phyloP scores from a whole-genome alignment of 2,113 vertebrate genomes.

The Cisticola juncidis region DNA sequence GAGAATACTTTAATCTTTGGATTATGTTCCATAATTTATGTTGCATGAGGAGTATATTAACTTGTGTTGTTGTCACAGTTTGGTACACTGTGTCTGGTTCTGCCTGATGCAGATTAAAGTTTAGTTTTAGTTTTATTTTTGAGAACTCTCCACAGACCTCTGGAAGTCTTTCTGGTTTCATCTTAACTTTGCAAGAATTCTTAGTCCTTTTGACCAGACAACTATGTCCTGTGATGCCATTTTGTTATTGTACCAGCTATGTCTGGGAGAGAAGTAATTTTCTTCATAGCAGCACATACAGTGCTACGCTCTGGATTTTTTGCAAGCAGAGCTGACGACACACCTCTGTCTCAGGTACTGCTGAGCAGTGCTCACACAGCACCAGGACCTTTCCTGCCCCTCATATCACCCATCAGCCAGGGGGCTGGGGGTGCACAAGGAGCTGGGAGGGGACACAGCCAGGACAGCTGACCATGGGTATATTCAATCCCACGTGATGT shows the following conservation, averaged over 20 bases:
- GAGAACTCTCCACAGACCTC: not conserved
- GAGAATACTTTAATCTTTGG: conserved; percentile 23
- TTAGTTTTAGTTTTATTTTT: conserved; percentile 9
- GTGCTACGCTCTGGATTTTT: not conserved
- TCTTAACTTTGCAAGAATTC: not conserved
- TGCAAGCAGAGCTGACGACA: not conserved
- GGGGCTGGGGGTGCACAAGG: not conserved
- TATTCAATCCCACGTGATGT: not conserved
- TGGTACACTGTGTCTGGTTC: not conserved
- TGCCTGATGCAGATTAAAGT: not conserved
- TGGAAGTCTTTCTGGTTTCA: not conserved
- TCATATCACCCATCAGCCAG: fast-evolving
- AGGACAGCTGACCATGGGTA: not conserved
- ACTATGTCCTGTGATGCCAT: not conserved
- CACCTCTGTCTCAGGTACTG: not conserved
- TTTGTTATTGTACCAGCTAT: not conserved
- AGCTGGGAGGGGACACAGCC: fast-evolving
- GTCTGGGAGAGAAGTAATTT: not conserved
- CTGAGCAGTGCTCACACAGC: not conserved
- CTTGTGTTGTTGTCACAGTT: not conserved
- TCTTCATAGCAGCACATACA: not conserved
- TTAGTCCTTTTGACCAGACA: not conserved
- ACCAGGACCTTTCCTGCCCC: not conserved
- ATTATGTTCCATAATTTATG: not conserved
- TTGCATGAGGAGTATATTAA: not conserved